Evolutionary conservation across 1,140 invertebrate species (phyloP), one percentile per base, ranked within the genome.

Genomic region (Lordiphosa mommai): DNA sequence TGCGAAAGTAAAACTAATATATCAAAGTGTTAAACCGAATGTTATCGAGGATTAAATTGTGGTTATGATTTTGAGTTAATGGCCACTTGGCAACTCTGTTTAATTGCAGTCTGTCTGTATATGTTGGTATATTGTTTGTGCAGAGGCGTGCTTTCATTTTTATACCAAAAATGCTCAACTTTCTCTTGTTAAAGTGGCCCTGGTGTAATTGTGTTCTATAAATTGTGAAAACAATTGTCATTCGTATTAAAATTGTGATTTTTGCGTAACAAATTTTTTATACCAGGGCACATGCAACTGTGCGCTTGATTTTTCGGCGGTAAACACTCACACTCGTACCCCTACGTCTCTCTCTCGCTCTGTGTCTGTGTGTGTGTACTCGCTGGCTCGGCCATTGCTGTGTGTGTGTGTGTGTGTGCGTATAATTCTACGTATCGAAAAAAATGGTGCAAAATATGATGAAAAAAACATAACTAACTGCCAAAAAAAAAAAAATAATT

Each of bases 401-500:
- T 72, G 71, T 44, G 33, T 61, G 23, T 46, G 29, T 55, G 40
- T 74, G 61, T 73, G 66, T 72, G 85, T 67, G 84, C 69, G 73
- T 66, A 59, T 65, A 65, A 80, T 82, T 79, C 71, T 85, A 87
- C 85, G 79, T 87, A 87, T 87, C 61, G 76, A 87, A 87, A 87
- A 70, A 87, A 87, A 86, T 87, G 80, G 85, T 87, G 85, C 85
- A 87, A 87, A 87, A 87, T 87, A 85, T 60, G 46, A 74, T 69
- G 69, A 72, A 84, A 77, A 61, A 84, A 82, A 60, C 57, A 69
- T 68, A 68, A 60, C 55, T 59, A 68, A 68, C 47, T 34, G 23
- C 23, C 23, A 27, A 27, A 27, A 27, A 23, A 27, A 27, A 27
- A 7, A 2, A 17, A 27, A 60, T 33, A 68, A 48, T 40, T 48